Base-by-base conservation (phyloP, 23 tunicate species). In the Trididemnum miniatum region DNA sequence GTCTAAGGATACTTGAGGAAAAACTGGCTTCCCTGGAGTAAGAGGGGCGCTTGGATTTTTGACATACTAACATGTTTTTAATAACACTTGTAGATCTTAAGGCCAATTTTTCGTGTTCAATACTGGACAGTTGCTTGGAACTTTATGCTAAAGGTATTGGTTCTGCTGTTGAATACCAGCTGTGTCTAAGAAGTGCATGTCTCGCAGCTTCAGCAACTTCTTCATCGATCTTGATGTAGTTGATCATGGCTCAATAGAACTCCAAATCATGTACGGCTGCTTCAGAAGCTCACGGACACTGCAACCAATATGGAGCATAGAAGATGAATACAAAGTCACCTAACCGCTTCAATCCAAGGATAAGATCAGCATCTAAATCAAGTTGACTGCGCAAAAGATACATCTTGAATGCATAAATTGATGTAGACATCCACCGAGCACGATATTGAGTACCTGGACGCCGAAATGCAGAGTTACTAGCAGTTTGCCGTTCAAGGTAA, bases 291-390 rank as follows among this genome's bases (percentile, higher is more conserved):
- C 9, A 27, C 32, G 80, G 71, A 40, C 33, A 49, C 32, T 75
- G 80, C 65, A 75, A 28, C 71, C 80, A 75, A 75, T 75, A 75
- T 23, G 80, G 32, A 75, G 80, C 80, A 75, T 75, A 39, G 35
- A 75, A 75, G 24, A 49, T 27, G 20, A 71, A 18, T 3, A 75
- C 64, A 75, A 75, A 75, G 9, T 75, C 65, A 9, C 71, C 20
- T 31, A 75, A 39, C 23, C 33, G 62, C 28, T 75, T 37, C 20
- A 75, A 39, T 27, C 31, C 33, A 26, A 2, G 31, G 9, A 75
- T 18, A 23, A 23, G 34, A 51, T 24, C 23, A 12, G 31, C 23
- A 37, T 39, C 71, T 20, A 75, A 51, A 4, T 51, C 65, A 44
- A 75, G 71, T 51, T 75, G 80, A 31, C 35, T 51, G 18, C 24